A percentile compares a stretch with the other conserved stretches of the same genome.
These are phyloP conservation scores for Cyclargus thomasi DNA, from an alignment of 1,140 invertebrate genomes.

Conservation along the genomic window DNA sequence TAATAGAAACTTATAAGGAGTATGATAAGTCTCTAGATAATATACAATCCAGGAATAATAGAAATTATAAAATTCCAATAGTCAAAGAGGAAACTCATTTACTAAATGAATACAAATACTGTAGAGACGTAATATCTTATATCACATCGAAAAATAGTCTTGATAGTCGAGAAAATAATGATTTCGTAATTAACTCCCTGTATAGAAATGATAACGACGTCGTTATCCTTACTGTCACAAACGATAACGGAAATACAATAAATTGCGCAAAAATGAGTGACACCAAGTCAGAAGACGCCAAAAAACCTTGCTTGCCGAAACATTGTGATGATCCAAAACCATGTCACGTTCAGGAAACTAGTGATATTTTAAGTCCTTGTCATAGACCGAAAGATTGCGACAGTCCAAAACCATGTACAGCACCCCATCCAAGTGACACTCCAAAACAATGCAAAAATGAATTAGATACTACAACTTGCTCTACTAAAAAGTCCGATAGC, in stretches of 20 bases:
- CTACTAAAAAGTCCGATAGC: too few relatives aligned
- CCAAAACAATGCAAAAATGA: not conserved
- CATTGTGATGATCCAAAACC: not conserved
- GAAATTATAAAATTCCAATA: not conserved
- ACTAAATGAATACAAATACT: slow-evolving; percentile 33
- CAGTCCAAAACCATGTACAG: not conserved
- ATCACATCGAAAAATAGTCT: slow-evolving; percentile 7
- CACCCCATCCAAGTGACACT: not conserved
- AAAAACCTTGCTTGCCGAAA: not conserved
- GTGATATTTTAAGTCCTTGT: not conserved
- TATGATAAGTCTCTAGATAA: not conserved
- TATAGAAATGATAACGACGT: not conserved
- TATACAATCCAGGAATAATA: not conserved
- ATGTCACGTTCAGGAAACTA: not conserved
- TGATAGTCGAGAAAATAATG: slow-evolving; percentile 16
- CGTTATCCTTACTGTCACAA: not conserved
- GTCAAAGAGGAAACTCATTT: not conserved
- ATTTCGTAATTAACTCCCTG: not conserved
- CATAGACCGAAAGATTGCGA: not conserved
- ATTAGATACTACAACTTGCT: too few relatives aligned
- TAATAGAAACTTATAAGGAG: not conserved
- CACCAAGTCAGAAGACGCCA: not conserved
- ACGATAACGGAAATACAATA: not conserved
- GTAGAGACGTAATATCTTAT: slow-evolving; percentile 37
- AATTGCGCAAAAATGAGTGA: not conserved